phyloP scores from a whole-genome alignment of 2,797 vertebrate species.

The Pseudomugil gertrudae region DNA sequence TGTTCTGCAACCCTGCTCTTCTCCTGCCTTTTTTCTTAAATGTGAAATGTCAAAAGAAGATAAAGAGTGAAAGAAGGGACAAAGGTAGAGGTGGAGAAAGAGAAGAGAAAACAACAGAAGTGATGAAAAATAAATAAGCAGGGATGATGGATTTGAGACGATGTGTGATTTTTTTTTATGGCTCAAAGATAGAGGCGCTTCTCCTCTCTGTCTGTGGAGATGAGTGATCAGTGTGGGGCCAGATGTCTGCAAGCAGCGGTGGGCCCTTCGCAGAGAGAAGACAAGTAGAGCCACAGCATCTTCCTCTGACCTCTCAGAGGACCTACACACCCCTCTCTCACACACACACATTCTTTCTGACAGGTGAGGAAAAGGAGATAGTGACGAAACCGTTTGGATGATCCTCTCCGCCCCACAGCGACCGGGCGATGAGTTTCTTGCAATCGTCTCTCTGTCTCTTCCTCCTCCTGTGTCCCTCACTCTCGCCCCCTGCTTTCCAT shows the following conservation, averaged over 20 bases:
- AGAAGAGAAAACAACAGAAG: slow-evolving; percentile 23
- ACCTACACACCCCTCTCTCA: slow-evolving; percentile 43
- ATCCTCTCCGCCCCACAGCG: slow-evolving; percentile 76
- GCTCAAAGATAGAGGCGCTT: slow-evolving; percentile 57
- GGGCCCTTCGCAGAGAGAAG: slow-evolving; percentile 59
- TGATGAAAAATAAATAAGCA: slow-evolving; percentile 17
- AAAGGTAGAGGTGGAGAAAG: slow-evolving; percentile 8
- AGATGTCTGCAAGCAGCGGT: slow-evolving; percentile 76
- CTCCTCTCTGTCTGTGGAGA: slow-evolving; percentile 68
- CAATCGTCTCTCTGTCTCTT: slow-evolving; percentile 56
- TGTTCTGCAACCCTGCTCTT: slow-evolving; percentile 14
- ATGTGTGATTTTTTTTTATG: slow-evolving; percentile 44
- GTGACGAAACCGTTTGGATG: slow-evolving; percentile 71
- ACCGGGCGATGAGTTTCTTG: slow-evolving; percentile 77
- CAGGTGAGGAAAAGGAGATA: slow-evolving; percentile 78
- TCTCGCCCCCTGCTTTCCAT: slow-evolving; percentile 63
- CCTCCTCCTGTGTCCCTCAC: slow-evolving; percentile 53
- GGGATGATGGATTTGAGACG: slow-evolving; percentile 52
- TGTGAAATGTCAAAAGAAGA: slow-evolving; percentile 42
- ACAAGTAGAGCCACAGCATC: slow-evolving; percentile 72
- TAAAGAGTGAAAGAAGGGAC: slow-evolving; percentile 31
- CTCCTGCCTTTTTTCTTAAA: slow-evolving; percentile 11
- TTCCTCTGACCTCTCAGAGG: slow-evolving; percentile 80
- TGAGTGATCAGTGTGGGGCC: slow-evolving; percentile 78
- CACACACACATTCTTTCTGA: slow-evolving; percentile 47